These are phyloP conservation scores for Babylonia areolata DNA, from an alignment of 1,140 invertebrate species.

Conservation along the genomic window DNA sequence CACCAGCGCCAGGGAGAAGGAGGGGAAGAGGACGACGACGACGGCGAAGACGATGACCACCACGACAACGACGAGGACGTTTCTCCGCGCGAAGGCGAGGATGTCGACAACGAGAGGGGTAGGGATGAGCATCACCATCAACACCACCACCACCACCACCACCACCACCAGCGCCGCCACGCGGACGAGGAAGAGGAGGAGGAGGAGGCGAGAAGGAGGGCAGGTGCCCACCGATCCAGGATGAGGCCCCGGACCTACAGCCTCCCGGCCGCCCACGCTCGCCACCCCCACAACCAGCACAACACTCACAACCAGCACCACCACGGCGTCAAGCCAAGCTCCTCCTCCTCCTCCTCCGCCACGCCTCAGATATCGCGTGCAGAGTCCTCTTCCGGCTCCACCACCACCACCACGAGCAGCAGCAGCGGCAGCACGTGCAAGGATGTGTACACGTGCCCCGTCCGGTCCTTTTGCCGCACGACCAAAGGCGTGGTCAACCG, in stretches of 20 bases:
- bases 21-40: slow-evolving; percentile 5
- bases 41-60: neutral
- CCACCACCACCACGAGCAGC: too few species aligned
- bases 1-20: neutral
- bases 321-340: too few species aligned
- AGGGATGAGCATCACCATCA: too few species aligned
- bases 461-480: slow-evolving; percentile 92
- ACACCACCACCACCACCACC: too few species aligned
- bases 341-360: neutral
- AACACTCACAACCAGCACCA: too few species aligned
- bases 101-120: too few species aligned
- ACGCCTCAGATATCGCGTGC: neutral
- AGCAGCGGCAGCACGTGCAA: neutral
- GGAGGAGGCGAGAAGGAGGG: neutral
- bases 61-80: neutral
- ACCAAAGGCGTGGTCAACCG: slow-evolving; percentile 92
- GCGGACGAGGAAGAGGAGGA: neutral
- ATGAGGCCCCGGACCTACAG: slow-evolving; percentile 30
- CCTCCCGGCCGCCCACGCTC: slow-evolving; percentile 1
- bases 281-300: neutral
- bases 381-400: neutral
- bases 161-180: too few species aligned
- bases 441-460: slow-evolving; percentile 73
- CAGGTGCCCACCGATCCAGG: neutral
- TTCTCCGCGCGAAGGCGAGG: neutral